These are phyloP conservation scores for Drosophila repletoides DNA, from an alignment of 1,140 invertebrate species.

Conservation along the genomic window DNA sequence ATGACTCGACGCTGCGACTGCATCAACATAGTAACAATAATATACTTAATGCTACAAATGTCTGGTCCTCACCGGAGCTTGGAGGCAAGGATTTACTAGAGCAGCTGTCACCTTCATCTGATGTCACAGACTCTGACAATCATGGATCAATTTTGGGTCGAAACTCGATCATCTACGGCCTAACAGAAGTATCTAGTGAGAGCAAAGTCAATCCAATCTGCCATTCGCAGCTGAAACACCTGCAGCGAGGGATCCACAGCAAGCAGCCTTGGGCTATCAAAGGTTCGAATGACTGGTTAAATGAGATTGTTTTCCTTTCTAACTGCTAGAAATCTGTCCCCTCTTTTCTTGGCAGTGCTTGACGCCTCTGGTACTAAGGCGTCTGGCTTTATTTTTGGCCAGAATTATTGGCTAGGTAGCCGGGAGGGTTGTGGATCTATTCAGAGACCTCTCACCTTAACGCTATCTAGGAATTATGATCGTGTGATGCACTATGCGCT, in stretches of 20 bases:
- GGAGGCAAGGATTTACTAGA: neutral
- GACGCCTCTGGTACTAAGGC: conserved; percentile 75
- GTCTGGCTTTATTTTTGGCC: conserved; percentile 75
- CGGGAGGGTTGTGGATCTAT: conserved; percentile 59
- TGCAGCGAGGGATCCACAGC: conserved; percentile 62
- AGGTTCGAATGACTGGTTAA: conserved; percentile 45
- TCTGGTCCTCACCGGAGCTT: conserved; percentile 10
- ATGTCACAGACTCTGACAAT: neutral
- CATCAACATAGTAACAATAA: conserved; percentile 15
- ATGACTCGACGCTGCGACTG: conserved; percentile 19
- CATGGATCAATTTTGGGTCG: conserved; percentile 31
- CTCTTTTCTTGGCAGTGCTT: conserved; percentile 50
- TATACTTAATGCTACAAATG: conserved; percentile 32
- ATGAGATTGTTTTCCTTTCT: neutral
- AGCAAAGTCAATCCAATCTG: conserved; percentile 65
- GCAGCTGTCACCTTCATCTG: neutral
- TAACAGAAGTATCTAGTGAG: conserved; percentile 59
- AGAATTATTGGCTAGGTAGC: conserved; percentile 81
- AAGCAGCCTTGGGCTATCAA: conserved; percentile 81
- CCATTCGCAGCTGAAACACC: conserved; percentile 58
- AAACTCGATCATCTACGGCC: conserved; percentile 68
- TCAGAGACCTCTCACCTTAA: conserved; percentile 57
- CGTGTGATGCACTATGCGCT: conserved; percentile 72
- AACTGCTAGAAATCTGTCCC: neutral
- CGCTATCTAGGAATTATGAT: conserved; percentile 67